Conservation (phyloP, 2,888 invertebrate species). For the Scaptomyza caliginosa region DNA sequence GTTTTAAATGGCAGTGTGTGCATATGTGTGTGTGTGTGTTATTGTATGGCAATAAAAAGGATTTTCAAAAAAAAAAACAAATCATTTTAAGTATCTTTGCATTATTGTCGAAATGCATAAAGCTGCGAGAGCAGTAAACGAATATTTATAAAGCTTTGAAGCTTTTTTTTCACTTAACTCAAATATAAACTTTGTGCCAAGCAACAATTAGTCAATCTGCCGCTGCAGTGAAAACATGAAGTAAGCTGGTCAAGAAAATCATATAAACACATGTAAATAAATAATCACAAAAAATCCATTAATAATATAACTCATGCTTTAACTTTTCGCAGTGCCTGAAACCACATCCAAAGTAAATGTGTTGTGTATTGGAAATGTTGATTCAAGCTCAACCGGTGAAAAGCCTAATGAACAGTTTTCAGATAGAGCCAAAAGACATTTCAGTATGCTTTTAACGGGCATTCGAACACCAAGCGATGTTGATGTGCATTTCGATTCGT, state of each 20-base stretch:
- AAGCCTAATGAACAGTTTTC: neutral
- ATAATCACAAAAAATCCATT: too few relatives aligned
- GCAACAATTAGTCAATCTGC: neutral
- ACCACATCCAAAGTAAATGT: neutral
- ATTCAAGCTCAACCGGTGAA: neutral
- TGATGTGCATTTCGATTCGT: slow-evolving; percentile 2
- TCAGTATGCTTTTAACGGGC: slow-evolving; percentile 15
- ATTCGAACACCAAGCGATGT: slow-evolving; percentile 1
- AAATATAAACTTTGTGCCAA: neutral
- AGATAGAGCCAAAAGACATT: neutral
- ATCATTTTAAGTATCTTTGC: too few relatives aligned
- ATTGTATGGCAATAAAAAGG: neutral
- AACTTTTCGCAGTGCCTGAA: neutral
- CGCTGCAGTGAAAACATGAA: too few relatives aligned
- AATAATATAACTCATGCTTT: too few relatives aligned
- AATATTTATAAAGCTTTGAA: neutral
- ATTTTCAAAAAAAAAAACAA: too few relatives aligned
- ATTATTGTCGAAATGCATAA: neutral
- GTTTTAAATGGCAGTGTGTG: slow-evolving; percentile 3
- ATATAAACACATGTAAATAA: neutral
- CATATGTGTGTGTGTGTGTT: slow-evolving; percentile 5
- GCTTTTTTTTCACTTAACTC: neutral
- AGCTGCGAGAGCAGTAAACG: neutral
- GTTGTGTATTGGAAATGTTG: neutral
- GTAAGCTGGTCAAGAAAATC: too few relatives aligned